These are phyloP conservation scores for Diadema setosum DNA, from an alignment of 35 echinoderm and acorn worm genomes.

Conservation along the genomic window DNA sequence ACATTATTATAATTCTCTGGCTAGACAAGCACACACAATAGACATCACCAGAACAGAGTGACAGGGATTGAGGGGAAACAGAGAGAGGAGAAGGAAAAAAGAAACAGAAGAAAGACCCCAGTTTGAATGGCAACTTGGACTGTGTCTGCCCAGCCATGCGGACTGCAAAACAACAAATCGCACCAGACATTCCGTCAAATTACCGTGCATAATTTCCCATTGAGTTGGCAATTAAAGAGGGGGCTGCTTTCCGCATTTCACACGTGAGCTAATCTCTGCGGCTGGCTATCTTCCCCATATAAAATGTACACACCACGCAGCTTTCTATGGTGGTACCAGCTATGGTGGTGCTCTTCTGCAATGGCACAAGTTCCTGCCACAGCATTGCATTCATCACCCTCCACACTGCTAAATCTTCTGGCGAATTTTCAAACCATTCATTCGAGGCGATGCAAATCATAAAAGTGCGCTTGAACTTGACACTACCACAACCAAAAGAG, in stretches of 20 bases:
- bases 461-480: too few species aligned
- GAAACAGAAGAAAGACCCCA: not conserved
- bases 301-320: not conserved
- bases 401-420: not conserved
- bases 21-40: too few species aligned
- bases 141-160: not conserved
- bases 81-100: not conserved
- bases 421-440: too few species aligned
- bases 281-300: not conserved
- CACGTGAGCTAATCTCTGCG: not conserved
- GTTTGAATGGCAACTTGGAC: not conserved
- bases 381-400: not conserved
- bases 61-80: not conserved
- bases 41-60: not conserved
- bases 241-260: not conserved
- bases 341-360: not conserved
- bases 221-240: not conserved
- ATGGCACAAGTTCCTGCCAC: not conserved
- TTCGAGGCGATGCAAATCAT: too few species aligned
- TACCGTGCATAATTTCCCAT: constrained; percentile 1
- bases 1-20: too few species aligned
- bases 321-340: not conserved
- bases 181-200: not conserved
- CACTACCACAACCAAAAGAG: too few species aligned
- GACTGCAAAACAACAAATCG: not conserved